phyloP scores from a whole-genome alignment of 2,888 invertebrate genomes.

The Pediacus dermestoides region DNA sequence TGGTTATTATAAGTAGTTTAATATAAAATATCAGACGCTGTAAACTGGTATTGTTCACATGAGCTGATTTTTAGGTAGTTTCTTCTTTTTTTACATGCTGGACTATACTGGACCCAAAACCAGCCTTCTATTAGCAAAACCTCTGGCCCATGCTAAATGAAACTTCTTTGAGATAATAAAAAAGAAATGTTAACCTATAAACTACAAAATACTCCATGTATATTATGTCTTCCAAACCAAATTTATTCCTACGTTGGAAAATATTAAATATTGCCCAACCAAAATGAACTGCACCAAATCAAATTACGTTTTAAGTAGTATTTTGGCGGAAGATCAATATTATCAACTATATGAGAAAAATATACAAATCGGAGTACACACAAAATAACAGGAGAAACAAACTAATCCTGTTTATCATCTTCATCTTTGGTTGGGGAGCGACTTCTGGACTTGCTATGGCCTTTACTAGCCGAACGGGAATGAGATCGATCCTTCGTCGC shows the following conservation, averaged over 20 bases:
- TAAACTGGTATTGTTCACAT: constrained; percentile 21
- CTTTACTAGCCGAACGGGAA: constrained; percentile 61
- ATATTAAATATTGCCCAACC: no score
- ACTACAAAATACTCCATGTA: constrained; percentile 18
- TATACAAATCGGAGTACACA: constrained; percentile 13
- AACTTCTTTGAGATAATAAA: constrained; percentile 14
- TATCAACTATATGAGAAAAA: no score
- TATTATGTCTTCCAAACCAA: no score
- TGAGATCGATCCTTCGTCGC: constrained; percentile 64
- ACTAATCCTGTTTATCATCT: constrained; percentile 33
- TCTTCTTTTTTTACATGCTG: constrained; percentile 5
- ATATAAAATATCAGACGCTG: no score
- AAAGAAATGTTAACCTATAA: constrained; percentile 15
- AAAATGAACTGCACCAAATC: no score
- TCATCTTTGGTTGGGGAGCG: constrained; percentile 38
- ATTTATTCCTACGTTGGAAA: no score
- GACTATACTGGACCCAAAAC: constrained; percentile 36
- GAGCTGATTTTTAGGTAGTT: constrained; percentile 24
- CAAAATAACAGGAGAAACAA: no score
- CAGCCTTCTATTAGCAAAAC: constrained; percentile 33
- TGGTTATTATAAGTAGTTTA: no score
- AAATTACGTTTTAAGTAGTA: no score
- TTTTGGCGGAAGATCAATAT: no score
- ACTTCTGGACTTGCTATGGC: constrained; percentile 51
- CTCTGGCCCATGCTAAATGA: constrained; percentile 36